These are phyloP conservation scores for Himalopsyche japonica DNA, from an alignment of 2,888 invertebrate genomes.

Conservation along the genomic window DNA sequence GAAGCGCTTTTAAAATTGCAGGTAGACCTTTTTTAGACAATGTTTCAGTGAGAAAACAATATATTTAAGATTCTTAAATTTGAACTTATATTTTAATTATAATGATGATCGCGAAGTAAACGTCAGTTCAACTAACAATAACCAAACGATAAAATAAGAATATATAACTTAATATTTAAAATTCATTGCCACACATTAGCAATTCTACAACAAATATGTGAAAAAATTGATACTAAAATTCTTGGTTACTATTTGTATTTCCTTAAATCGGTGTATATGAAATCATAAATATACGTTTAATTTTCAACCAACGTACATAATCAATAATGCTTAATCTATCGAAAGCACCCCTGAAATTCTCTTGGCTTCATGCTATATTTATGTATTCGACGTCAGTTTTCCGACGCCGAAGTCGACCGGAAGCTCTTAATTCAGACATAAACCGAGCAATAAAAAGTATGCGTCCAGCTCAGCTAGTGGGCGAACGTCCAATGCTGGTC, in stretches of 20 bases:
- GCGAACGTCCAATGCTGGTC: neutral
- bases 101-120: too few relatives aligned
- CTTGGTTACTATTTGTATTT: neutral
- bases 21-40: too few relatives aligned
- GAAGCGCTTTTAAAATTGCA: too few relatives aligned
- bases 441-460: conserved; percentile 22
- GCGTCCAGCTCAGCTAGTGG: neutral
- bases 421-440: conserved; percentile 35
- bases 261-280: neutral
- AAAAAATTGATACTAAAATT: too few relatives aligned
- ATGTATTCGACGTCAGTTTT: neutral
- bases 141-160: too few relatives aligned
- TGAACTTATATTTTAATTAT: too few relatives aligned
- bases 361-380: neutral
- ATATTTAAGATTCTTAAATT: too few relatives aligned
- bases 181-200: too few relatives aligned
- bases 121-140: too few relatives aligned
- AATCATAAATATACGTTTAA: neutral
- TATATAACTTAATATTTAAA: too few relatives aligned
- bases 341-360: neutral
- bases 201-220: too few relatives aligned
- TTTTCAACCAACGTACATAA: neutral
- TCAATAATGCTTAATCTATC: neutral
- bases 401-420: conserved; percentile 7
- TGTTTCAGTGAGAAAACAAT: too few relatives aligned